phyloP scores from a whole-genome alignment of 1,140 invertebrate species.

The Drosophila littoralis region DNA sequence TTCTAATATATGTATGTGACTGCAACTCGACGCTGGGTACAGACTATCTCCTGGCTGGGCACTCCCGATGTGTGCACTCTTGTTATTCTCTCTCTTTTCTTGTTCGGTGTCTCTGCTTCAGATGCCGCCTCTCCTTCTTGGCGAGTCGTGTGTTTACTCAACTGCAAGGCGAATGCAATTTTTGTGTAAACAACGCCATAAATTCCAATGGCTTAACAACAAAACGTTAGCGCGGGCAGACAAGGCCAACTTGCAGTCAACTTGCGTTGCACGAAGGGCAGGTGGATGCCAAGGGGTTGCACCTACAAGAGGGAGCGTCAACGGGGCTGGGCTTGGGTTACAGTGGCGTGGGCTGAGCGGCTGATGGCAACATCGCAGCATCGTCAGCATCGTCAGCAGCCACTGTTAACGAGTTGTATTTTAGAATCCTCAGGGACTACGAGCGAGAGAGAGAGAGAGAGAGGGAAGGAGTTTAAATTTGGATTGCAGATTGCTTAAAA shows the following conservation, averaged over 20 bases:
- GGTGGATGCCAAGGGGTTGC: not conserved
- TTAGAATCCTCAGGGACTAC: slow-evolving; percentile 8
- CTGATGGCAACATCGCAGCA: not conserved
- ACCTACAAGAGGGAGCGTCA: not conserved
- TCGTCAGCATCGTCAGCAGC: slow-evolving; percentile 3
- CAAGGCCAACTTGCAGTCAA: slow-evolving; percentile 60
- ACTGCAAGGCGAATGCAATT: slow-evolving; percentile 81
- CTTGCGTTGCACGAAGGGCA: slow-evolving; percentile 10
- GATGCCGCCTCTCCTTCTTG: slow-evolving; percentile 29
- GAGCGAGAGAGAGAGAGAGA: not conserved
- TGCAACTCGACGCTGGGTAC: too few relatives aligned
- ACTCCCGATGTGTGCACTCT: not conserved
- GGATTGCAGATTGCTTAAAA: slow-evolving; percentile 44
- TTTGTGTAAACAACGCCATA: slow-evolving; percentile 82
- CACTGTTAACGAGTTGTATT: slow-evolving; percentile 41
- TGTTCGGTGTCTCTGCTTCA: slow-evolving; percentile 24
- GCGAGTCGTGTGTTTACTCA: slow-evolving; percentile 67
- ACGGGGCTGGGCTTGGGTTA: not conserved
- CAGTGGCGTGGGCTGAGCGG: not conserved
- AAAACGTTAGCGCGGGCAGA: slow-evolving; percentile 64
- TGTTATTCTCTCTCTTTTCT: slow-evolving; percentile 2
- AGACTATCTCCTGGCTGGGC: too few relatives aligned
- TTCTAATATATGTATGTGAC: too few relatives aligned
- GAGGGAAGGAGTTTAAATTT: slow-evolving; percentile 30
- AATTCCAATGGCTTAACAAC: slow-evolving; percentile 81